phyloP scores from a whole-genome alignment of 1,140 invertebrate genomes.

The Ladona fulva region DNA sequence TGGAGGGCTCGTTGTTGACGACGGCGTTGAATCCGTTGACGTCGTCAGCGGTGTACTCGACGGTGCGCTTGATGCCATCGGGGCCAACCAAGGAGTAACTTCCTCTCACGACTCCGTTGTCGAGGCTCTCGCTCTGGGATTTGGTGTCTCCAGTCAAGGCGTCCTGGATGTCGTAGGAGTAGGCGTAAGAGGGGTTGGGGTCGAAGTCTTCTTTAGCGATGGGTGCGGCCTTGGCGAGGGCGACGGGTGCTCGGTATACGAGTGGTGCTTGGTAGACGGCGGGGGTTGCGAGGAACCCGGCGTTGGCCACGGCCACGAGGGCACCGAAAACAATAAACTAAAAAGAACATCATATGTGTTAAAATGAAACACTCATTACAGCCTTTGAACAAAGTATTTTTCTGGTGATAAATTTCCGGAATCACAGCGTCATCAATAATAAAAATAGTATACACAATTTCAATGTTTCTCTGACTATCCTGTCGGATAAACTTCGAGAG shows the following conservation, averaged over 20 bases:
- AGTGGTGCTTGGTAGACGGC: slow-evolving; percentile 27
- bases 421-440: too few relatives aligned
- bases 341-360: too few relatives aligned
- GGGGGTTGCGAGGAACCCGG: slow-evolving; percentile 19
- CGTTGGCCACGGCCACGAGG: slow-evolving; percentile 10
- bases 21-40: slow-evolving; percentile 28
- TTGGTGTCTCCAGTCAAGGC: slow-evolving; percentile 54
- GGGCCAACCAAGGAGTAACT: slow-evolving; percentile 25
- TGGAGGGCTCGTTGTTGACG: slow-evolving; percentile 32
- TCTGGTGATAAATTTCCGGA: too few relatives aligned
- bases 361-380: too few relatives aligned
- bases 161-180: slow-evolving; percentile 53
- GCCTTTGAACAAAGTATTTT: too few relatives aligned
- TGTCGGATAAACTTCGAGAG: too few relatives aligned
- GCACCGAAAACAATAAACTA: neutral
- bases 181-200: slow-evolving; percentile 36
- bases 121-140: slow-evolving; percentile 50
- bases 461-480: too few relatives aligned
- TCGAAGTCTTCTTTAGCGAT: slow-evolving; percentile 35
- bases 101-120: slow-evolving; percentile 40
- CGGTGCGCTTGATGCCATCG: slow-evolving; percentile 37
- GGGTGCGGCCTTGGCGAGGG: too few relatives aligned
- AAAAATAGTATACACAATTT: too few relatives aligned
- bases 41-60: slow-evolving; percentile 42
- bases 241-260: slow-evolving; percentile 23